phyloP scores from a whole-genome alignment of 1,140 invertebrate species.

The Radopholus similis region DNA sequence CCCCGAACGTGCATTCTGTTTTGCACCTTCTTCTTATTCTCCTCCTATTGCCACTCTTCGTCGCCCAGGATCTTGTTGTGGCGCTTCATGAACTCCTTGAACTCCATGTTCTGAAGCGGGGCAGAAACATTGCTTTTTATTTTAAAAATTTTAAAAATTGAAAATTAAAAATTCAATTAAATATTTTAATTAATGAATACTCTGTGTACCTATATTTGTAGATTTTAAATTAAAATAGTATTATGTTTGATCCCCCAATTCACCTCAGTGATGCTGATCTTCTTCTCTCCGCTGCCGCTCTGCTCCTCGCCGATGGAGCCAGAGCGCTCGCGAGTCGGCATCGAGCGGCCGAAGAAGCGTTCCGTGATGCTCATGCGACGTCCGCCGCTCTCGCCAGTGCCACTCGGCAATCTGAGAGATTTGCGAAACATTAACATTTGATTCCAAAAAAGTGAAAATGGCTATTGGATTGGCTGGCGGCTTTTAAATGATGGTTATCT shows the following conservation, averaged over 20 bases:
- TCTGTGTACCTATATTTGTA: too few species aligned
- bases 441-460: background rate
- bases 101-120: background rate
- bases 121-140: too few species aligned
- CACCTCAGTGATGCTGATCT: background rate
- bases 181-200: background rate
- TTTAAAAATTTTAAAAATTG: too few species aligned
- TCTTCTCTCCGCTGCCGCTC: background rate
- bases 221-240: too few species aligned
- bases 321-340: background rate
- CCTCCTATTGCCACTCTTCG: constrained; percentile 13
- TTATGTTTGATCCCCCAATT: too few species aligned
- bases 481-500: too few species aligned
- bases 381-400: background rate
- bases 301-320: constrained; percentile 1
- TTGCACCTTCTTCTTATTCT: background rate
- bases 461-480: too few species aligned
- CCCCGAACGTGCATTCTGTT: too few species aligned
- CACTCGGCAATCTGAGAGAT: background rate
- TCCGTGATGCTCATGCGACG: constrained; percentile 10
- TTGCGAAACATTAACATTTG: background rate
- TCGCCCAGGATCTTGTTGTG: constrained; percentile 14
- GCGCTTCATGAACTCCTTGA: constrained; percentile 17
- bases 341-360: constrained; percentile 12
- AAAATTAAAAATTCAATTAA: too few species aligned